Base-by-base conservation (phyloP, 2,888 invertebrate genomes). In the Eurytoma adleriae region DNA sequence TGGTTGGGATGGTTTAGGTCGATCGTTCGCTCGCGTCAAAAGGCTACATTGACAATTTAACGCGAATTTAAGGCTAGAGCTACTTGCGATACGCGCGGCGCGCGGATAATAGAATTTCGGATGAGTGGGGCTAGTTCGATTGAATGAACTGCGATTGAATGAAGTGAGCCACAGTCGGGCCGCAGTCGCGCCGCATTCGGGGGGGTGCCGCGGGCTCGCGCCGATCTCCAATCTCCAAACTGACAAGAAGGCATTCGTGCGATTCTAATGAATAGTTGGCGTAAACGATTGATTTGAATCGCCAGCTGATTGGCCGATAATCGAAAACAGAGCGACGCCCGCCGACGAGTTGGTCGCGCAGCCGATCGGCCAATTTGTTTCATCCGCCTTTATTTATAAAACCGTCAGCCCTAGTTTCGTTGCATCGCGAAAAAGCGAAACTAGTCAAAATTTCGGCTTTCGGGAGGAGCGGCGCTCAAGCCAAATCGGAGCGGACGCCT, bases 271-370 rank as follows among this genome's bases (percentile, higher is more conserved):
- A 80, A 82, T 82, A 79, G 76, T 78, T 67, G 70, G 81, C 62
- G 71, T 79, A 83, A 83, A 52, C 80, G 83, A 86, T 84, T 84
- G 85, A 86, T 86, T 85, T 79, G 82, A 83, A 81, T 76, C 64
- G 83, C 83, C 82, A 10, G 40, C 83, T 84, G 85, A 87, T 86
- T 84, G 83, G 76, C 78, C 83, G 84, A 84, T 87, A 85, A 87
- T 86, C 85, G 86, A 85, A 85, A 86, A 82, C 83, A 82, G 83
- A 69, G 66, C 62, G 27, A 4, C 30, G 13, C 30, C 12, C 62
- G 16, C 24, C 62, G n/a, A 54, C 54, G 54, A 13, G 54, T 54
- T 3, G 12, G 14, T 14, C 14, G 12, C 50, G 50, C 50, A 50
- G 30, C 24, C 40, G 12, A 27, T 64, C 64, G 2, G 27, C 18